Evolutionary conservation across 2,113 vertebrate genomes (phyloP).

Genomic region (Myxocyprinus asiaticus): DNA sequence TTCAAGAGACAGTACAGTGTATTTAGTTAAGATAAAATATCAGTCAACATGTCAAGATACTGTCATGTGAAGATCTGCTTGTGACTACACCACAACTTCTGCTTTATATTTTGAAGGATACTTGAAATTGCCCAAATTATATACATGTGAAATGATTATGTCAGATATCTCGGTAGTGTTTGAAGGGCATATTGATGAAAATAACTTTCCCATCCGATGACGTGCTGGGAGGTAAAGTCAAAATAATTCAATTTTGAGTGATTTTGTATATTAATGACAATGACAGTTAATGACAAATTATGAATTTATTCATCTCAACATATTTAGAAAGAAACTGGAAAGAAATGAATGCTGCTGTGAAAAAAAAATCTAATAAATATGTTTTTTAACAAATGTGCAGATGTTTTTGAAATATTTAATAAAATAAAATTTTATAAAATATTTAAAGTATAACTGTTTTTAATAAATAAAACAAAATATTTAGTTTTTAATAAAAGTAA

Average conservation of each 20-base stretch:
- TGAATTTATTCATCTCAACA: conserved; percentile 61
- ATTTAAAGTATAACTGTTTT: no score
- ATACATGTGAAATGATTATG: conserved; percentile 34
- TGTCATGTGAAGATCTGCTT: background rate
- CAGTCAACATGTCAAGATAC: background rate
- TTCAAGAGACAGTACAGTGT: conserved; percentile 44
- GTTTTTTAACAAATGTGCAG: conserved; percentile 73
- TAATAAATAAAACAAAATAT: no score
- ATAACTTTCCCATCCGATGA: no score
- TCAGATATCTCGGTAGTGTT: conserved; percentile 19
- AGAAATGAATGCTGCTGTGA: conserved; percentile 86
- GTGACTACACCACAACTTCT: no score
- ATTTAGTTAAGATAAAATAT: background rate
- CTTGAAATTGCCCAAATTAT: conserved; percentile 37
- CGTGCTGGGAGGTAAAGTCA: conserved; percentile 48
- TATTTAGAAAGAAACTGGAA: conserved; percentile 75
- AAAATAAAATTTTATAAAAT: no score
- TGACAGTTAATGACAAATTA: conserved; percentile 44
- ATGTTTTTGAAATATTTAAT: background rate
- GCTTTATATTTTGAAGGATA: no score
- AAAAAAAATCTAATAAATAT: conserved; percentile 85
- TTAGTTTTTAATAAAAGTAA: no score
- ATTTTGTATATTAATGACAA: conserved; percentile 67
- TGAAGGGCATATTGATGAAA: no score
- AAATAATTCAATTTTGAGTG: conserved; percentile 53